Evolutionary conservation across 2,797 vertebrate species (phyloP), one percentile per base, ranked within the genome.

Genomic region (Diceros bicornis): DNA sequence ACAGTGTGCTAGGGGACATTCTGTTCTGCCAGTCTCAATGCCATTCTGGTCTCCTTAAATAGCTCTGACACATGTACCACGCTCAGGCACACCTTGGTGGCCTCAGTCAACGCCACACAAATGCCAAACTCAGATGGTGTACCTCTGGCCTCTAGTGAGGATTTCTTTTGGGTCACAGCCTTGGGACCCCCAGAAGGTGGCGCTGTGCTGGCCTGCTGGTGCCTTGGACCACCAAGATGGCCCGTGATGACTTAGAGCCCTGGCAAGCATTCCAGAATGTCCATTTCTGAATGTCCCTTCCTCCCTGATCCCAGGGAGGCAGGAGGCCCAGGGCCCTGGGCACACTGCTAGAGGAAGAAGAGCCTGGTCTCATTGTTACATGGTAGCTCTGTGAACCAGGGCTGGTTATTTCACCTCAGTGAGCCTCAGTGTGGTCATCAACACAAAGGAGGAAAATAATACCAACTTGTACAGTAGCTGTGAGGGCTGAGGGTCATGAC

Each of bases 181-280:
- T 89, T 18, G 10, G 29, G 17, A 6, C 17, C 21, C n/a, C 84
- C 88, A 94, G 91, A 92, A 96, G 81, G 88, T 87, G 93, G 92
- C 5, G 16, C 78, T 61, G 47, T 57, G 52, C 14, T 2, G 1
- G 14, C 34, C 77, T 61, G 41, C 20, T 71, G 61, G 21, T 29
- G 41, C 23, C 62, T 92, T 79, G 3, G 44, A 82, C 72, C 50
- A 57, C 34, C 18, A 59, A 27, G 81, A 69, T n/a, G 75, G 25
- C 4, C 2, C 10, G 6, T 17, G 9, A 64, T 50, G 55, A 61
- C 29, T 23, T 3, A 55, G 81, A 61, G n/a, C 29, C 27, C 41
- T 41, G 16, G 29, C 21, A 52, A 32, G 13, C 20, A 12, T 41
- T 72, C 29, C 20, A 16, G 62, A 61, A n/a, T 13, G 37, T 69